These are phyloP conservation scores for Tetragonula carbonaria DNA, from an alignment of 2,888 invertebrate genomes.

Conservation along the genomic window DNA sequence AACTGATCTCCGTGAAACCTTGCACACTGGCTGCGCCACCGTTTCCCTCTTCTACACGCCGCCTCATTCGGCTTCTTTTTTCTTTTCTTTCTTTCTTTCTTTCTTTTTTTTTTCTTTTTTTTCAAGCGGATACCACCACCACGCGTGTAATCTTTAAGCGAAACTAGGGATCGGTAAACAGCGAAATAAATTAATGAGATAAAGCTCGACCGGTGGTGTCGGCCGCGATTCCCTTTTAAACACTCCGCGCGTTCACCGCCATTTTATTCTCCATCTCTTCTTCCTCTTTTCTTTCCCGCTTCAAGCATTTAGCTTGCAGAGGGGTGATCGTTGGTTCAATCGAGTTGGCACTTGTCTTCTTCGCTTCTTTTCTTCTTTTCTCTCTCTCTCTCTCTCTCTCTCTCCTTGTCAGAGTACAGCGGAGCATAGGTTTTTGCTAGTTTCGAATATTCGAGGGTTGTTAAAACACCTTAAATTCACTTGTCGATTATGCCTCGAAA, in stretches of 20 bases:
- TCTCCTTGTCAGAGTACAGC: background rate
- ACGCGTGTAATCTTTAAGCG: slow-evolving; percentile 44
- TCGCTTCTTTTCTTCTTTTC: background rate
- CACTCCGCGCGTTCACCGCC: background rate
- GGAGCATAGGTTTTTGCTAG: background rate
- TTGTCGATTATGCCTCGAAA: too few relatives aligned
- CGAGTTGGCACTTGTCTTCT: background rate
- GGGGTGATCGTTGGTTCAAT: background rate
- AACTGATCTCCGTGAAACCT: slow-evolving; percentile 64
- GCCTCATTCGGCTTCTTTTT: background rate
- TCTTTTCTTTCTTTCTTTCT: too few relatives aligned
- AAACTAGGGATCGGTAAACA: slow-evolving; percentile 37
- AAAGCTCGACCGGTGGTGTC: background rate
- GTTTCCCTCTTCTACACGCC: slow-evolving; percentile 5
- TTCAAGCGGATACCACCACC: slow-evolving; percentile 25
- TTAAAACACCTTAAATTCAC: too few relatives aligned
- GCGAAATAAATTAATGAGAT: slow-evolving; percentile 53
- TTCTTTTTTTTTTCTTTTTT: background rate
- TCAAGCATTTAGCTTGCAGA: background rate
- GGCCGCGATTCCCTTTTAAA: slow-evolving; percentile 9
- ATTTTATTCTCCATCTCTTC: background rate
- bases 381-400: too few relatives aligned
- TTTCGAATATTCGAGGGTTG: background rate
- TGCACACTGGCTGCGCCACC: slow-evolving; percentile 31
- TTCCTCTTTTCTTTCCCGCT: background rate